Evolutionary conservation across 2,113 vertebrate genomes (phyloP), one percentile per base, ranked within the genome.

Genomic region (Ammodytes marinus): DNA sequence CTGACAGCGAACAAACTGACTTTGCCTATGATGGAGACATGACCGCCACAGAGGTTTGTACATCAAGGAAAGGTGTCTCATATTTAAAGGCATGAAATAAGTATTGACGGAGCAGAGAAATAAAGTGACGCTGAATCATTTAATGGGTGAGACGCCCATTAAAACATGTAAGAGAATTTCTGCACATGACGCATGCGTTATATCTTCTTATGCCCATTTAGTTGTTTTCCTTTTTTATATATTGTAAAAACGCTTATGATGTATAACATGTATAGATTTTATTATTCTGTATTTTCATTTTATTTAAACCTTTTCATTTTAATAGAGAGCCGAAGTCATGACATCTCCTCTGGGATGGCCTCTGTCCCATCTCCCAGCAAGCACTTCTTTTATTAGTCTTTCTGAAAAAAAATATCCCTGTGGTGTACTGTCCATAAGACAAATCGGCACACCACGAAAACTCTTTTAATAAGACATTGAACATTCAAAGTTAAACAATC

Each of bases 1-100:
- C 97, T 3, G 97, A 99, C 96, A 99, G 98, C 86, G 98, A 99
- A 84, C 97, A 96, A 91, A 97, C 97, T 4, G 97, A 99, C 82
- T 98, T 97, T 35, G 96, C 96, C 1, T 97, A 96, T 45, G 97
- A 99, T 47, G 98, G 96, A 77, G 97, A 99, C 88, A 97, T 97
- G 79, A 97, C 98, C 0, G 96, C 96, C 86, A 97, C 98, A 0
- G 98, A 99, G 98, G 98, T 99, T 95, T 95, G 97, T 97, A 94
- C 82, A 69, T 54, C 2, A 11, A 40, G 47, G 68, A 65, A 45
- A 46, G 6, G 15, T 6, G 4, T 65, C 27, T 27, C 3, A n/a
- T 9, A 17, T 60, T 43, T 53, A 63, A 27, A 71, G 19, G 54
- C 77, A 75, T 84, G 72, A 71, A 19, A 64, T 58, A 40, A 42